Base-by-base conservation (phyloP, 2,888 invertebrate species). In the Ariolimax columbianus region DNA sequence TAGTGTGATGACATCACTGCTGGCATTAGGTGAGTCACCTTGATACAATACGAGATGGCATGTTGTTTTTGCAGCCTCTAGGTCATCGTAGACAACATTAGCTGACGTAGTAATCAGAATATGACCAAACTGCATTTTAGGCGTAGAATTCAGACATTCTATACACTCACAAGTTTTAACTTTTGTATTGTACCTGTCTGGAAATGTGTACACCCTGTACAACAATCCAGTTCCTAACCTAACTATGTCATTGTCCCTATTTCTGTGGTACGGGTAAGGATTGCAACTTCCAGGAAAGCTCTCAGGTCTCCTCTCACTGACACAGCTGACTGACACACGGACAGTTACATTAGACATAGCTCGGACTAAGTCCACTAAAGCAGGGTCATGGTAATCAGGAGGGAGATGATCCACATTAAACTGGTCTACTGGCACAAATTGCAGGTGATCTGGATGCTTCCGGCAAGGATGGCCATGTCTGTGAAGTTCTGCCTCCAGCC, bases 331-430 rank as follows among this genome's bases (percentile, higher is more conserved):
- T 26, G 26, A 38, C 72, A 72, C 40, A 40, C n/a, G n/a, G n/a
- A n/a, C n/a, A n/a, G n/a, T n/a, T n/a, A n/a, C n/a, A n/a, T n/a
- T n/a, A n/a, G n/a, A 33, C 70, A 38, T 17, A 7, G 70, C 70
- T 38, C 38, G 33, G 36, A 70, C 23, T 17, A 38, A 70, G 9
- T 70, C 36, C 1, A 70, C 70, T 36, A 70, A 17, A 9, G 36
- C 70, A 14, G 14, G 17, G 19, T 36, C 38, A 17, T 70, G 38
- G 70, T 70, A 70, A 36, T 38, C 19, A 14, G 33, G 1, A 1
- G 70, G 70, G 70, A 70, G 19, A 36, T 36, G 36, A 38, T 70
- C 23, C 36, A 70, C 70, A 70, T 70, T 70, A n/a, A n/a, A n/a
- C n/a, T n/a, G n/a, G n/a, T n/a, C n/a, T n/a, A n/a, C n/a, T n/a